Evolutionary conservation across 2,888 invertebrate genomes (phyloP), one percentile per base, ranked within the genome.

Genomic region (Trichopoda pennipes): DNA sequence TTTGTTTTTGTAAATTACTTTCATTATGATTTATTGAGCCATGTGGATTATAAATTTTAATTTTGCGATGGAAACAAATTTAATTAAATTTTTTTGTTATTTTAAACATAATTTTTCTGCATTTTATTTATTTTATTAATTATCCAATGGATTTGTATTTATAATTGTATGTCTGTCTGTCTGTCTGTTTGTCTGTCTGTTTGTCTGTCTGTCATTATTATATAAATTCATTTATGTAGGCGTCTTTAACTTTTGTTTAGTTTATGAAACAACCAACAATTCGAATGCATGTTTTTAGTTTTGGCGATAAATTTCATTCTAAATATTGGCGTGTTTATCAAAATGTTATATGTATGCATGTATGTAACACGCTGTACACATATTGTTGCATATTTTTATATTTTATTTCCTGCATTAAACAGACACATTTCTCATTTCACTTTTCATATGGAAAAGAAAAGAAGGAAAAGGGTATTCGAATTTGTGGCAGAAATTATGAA

Each of bases 311-410:
- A 70, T 63, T 66, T 66, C 49, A 32, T 56, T 74, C 49, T 1
- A 21, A 17, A 32, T 61, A 60, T 60, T 61, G 53, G 63, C 69
- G 14, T 56, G 9, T 55, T 35, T n/a, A 12, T 28, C 44, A n/a
- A 61, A 42, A 61, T 16, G 17, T 49, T 70, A n/a, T n/a, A n/a
- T n/a, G n/a, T n/a, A n/a, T n/a, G n/a, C n/a, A n/a, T n/a, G 56
- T 49, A 28, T 28, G 49, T 35, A 69, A 64, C 80, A 74, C 66
- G 60, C 61, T 66, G 47, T 61, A n/a, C 28, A 68, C 77, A 73
- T 68, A 55, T 73, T 77, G 77, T 68, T 81, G 81, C 72, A 77
- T 56, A 68, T 60, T 60, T 42, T 17, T 3, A 9, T 35, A 42
- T n/a, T n/a, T n/a, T n/a, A 35, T 47, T 69, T 61, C 47, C 56